A percentile compares a stretch with the other conserved stretches of the same genome.
phyloP scores from a whole-genome alignment of 2,888 invertebrate genomes.

The Leucoma salicis region DNA sequence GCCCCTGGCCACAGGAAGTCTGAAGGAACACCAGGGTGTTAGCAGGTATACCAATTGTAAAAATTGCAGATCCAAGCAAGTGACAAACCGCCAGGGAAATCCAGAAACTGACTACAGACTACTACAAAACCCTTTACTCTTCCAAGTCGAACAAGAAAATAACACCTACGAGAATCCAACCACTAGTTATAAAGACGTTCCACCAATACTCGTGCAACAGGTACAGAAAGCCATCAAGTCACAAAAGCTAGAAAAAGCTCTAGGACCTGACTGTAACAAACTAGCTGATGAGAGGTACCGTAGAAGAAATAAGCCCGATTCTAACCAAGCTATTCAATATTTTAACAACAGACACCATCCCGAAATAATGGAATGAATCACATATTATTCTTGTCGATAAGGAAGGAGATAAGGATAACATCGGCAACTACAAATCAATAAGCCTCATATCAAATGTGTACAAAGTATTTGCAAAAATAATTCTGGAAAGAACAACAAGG shows the following conservation, averaged over 20 bases:
- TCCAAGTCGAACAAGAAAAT: not conserved
- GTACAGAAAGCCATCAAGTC: conserved; percentile 12
- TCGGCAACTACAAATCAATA: not conserved
- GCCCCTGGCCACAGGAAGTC: too few species aligned
- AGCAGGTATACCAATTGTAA: too few species aligned
- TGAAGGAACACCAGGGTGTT: too few species aligned
- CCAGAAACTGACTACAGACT: not conserved
- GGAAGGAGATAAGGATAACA: too few species aligned
- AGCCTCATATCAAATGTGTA: not conserved
- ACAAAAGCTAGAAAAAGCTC: conserved; percentile 13
- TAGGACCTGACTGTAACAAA: too few species aligned
- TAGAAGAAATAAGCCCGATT: conserved; percentile 14
- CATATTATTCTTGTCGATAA: too few species aligned
- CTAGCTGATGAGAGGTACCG: conserved; percentile 15
- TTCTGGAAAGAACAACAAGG: too few species aligned
- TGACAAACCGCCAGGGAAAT: not conserved
- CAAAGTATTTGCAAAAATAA: too few species aligned
- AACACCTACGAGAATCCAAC: conserved; percentile 2
- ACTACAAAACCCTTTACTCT: not conserved
- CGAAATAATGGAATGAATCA: not conserved
- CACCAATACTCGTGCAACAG: conserved; percentile 10
- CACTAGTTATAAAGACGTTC: conserved; percentile 4
- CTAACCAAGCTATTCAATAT: conserved; percentile 17
- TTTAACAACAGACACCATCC: not conserved
- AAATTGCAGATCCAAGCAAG: not conserved